A percentile compares a stretch with the other conserved stretches of the same genome.
Evolutionary conservation across 2,113 vertebrate species (phyloP).

Genomic region (Bubalus kerabau): DNA sequence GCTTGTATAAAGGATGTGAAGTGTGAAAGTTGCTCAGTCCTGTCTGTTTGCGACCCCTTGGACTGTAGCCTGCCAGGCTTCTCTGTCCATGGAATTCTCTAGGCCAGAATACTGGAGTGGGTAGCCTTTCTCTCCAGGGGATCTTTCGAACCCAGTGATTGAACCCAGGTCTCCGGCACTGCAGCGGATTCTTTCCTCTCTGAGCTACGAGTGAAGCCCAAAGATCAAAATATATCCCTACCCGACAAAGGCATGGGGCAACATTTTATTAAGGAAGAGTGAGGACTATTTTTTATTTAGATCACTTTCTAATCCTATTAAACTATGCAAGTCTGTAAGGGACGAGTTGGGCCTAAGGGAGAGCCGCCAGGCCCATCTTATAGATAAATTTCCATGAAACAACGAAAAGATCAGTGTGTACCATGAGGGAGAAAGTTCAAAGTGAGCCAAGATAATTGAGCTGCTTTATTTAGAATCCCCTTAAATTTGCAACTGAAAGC

Average conservation of each 20-base stretch:
- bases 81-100: neutral
- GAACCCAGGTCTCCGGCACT: neutral
- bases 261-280: neutral
- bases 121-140: neutral
- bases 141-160: neutral
- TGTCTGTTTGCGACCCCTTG: neutral
- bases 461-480: neutral
- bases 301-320: neutral
- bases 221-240: neutral
- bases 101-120: neutral
- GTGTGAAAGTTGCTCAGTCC: neutral
- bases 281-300: neutral
- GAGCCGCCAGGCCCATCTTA: accelerated
- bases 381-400: neutral
- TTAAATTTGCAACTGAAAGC: conserved; percentile 17
- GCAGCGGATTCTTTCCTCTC: neutral
- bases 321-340: neutral
- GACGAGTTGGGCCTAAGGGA: neutral
- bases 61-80: neutral
- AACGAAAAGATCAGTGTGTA: neutral
- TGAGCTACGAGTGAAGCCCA: neutral
- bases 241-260: neutral
- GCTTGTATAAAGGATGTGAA: neutral
- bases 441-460: neutral
- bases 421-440: neutral